Conservation (phyloP, 2,113 vertebrate species). For the Petrocephalus zakoni region DNA sequence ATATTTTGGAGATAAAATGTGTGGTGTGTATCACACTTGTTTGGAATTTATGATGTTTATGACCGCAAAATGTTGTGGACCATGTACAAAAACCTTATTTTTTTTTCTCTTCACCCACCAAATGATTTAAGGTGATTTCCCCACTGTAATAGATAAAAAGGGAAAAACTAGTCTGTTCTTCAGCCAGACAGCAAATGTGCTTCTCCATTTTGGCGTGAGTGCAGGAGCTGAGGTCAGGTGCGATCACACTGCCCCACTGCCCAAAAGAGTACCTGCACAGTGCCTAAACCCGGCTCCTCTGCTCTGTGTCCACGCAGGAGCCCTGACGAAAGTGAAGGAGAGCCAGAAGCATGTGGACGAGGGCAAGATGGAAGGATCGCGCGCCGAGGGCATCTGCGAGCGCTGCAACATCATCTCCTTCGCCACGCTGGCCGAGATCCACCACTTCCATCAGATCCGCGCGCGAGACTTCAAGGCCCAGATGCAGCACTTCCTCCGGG, state of each 20-base stretch:
- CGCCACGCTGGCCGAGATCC: conserved; percentile 94
- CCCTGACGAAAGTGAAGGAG: conserved; percentile 94
- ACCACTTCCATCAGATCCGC: conserved; percentile 92
- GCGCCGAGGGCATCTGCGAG: conserved; percentile 84
- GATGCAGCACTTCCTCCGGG: conserved; percentile 93
- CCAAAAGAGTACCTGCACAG: not conserved
- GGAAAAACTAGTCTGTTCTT: not conserved
- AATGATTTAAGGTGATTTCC: not conserved
- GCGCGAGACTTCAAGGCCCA: conserved; percentile 92
- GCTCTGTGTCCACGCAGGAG: conserved; percentile 65
- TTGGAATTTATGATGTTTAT: not conserved
- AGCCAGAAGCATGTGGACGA: conserved; percentile 92
- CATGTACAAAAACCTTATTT: not conserved
- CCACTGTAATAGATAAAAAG: not conserved
- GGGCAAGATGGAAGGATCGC: conserved; percentile 89
- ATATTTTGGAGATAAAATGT: not conserved
- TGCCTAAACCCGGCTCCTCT: conserved; percentile 5
- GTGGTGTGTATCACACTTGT: not conserved
- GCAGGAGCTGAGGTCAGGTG: too few relatives aligned
- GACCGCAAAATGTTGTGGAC: not conserved
- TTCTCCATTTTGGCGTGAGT: not conserved
- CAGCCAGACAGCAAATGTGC: not conserved
- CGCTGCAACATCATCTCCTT: conserved; percentile 98
- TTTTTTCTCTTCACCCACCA: not conserved
- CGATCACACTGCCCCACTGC: not conserved